Conservation (phyloP, 2,888 invertebrate genomes). For the Leptopilina myrica region DNA sequence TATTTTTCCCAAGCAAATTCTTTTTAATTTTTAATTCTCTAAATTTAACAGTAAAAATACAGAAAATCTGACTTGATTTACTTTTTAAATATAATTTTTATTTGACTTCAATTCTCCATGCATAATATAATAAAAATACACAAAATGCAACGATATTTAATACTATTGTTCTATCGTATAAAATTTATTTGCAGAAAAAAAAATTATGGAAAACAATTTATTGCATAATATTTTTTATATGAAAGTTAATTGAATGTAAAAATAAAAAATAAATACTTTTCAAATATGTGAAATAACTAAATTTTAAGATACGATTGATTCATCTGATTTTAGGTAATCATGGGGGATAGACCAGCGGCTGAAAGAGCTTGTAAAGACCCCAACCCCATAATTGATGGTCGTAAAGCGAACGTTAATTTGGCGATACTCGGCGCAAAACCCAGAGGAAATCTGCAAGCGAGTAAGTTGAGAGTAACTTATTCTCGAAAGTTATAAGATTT, state of each 20-base stretch:
- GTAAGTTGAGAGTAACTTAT: constrained; percentile 77
- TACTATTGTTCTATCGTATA: no score
- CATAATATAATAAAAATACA: no score
- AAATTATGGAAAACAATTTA: no score
- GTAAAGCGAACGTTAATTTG: constrained; percentile 98
- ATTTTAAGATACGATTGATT: constrained; percentile 57
- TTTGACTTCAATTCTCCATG: no score
- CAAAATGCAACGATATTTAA: no score
- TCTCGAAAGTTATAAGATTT: constrained; percentile 1
- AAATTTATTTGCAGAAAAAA: no score
- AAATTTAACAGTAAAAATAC: no score
- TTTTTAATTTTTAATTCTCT: no score
- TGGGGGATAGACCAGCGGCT: constrained; percentile 96
- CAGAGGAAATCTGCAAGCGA: constrained; percentile 89
- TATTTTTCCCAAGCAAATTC: no score
- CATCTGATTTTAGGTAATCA: constrained; percentile 89
- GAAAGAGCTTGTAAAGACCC: constrained; percentile 98
- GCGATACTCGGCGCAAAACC: constrained; percentile 98
- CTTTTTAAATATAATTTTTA: no score
- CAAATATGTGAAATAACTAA: constrained; percentile 37
- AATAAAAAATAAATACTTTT: constrained; percentile 47
- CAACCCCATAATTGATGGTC: constrained; percentile 98
- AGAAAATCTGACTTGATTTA: no score
- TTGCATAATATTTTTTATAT: no score
- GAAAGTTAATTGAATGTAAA: not conserved